Evolutionary conservation across 2,888 invertebrate genomes (phyloP).

Genomic region (Eurytoma californica): DNA sequence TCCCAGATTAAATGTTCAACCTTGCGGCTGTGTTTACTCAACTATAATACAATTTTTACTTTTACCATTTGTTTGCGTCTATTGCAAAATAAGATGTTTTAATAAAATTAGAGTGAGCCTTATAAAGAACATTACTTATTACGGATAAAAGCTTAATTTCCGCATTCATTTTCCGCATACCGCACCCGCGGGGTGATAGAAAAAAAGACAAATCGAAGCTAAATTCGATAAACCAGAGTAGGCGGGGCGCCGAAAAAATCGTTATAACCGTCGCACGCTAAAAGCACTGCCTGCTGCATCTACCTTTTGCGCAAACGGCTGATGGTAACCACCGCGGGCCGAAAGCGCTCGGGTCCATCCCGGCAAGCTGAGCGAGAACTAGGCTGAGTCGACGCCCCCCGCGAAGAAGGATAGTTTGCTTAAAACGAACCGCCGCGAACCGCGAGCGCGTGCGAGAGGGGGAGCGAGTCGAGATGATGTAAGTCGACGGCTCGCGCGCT

Average conservation of each 20-base stretch:
- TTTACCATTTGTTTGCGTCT: too few species aligned
- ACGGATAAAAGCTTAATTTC: too few species aligned
- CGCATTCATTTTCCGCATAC: too few species aligned
- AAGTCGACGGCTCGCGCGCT: constrained; percentile 6
- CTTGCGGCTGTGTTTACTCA: too few species aligned
- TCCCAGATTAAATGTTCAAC: too few species aligned
- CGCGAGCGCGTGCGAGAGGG: constrained; percentile 10
- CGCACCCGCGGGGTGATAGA: too few species aligned
- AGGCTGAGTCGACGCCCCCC: background rate
- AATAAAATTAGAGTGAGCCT: too few species aligned
- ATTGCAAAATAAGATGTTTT: too few species aligned
- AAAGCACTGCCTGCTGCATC: constrained; percentile 45
- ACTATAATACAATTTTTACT: too few species aligned
- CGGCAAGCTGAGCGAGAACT: background rate
- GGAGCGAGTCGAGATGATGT: constrained; percentile 10
- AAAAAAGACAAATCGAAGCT: too few species aligned
- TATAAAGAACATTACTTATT: too few species aligned
- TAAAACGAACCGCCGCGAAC: background rate
- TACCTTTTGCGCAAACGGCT: background rate
- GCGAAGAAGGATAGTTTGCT: constrained; percentile 19
- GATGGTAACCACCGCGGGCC: constrained; percentile 30
- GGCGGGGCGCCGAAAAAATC: background rate
- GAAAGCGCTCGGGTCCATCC: too few species aligned
- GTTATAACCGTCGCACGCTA: constrained; percentile 28
- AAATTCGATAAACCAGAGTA: background rate